These are phyloP conservation scores for Misgurnus anguillicaudatus DNA, from an alignment of 2,113 vertebrate genomes.

Conservation along the genomic window DNA sequence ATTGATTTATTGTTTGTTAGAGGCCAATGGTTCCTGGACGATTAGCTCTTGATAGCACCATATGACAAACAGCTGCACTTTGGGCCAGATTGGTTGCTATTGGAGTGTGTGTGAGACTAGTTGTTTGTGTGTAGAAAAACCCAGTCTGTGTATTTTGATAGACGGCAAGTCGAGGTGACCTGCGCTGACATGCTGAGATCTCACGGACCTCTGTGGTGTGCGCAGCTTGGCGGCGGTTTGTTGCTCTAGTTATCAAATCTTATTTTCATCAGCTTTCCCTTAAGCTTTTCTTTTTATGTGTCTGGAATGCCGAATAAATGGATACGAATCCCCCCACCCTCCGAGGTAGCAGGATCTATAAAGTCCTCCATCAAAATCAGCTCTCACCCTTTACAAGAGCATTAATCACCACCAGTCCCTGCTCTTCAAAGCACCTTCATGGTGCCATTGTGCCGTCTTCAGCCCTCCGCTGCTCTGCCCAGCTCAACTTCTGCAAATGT, in stretches of 20 bases:
- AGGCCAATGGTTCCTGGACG: conserved; percentile 61
- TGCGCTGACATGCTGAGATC: background rate
- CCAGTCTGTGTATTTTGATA: conserved; percentile 33
- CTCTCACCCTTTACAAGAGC: conserved; percentile 71
- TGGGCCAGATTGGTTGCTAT: conserved; percentile 37
- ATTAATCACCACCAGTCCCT: conserved; percentile 72
- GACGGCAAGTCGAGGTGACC: conserved; percentile 45
- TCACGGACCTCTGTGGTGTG: background rate
- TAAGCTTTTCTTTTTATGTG: conserved; percentile 46
- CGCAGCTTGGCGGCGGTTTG: conserved; percentile 23
- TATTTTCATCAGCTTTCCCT: conserved; percentile 25
- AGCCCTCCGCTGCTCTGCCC: conserved; percentile 35
- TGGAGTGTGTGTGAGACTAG: conserved; percentile 16
- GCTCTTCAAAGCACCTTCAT: conserved; percentile 77
- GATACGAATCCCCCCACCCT: conserved; percentile 68
- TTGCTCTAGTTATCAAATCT: background rate
- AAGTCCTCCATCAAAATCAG: conserved; percentile 76
- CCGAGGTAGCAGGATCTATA: conserved; percentile 73
- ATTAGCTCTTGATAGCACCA: conserved; percentile 63
- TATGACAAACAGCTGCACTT: conserved; percentile 58
- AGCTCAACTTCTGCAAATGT: background rate
- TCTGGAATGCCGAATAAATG: conserved; percentile 68
- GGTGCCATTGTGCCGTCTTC: conserved; percentile 63
- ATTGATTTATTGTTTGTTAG: conserved; percentile 68
- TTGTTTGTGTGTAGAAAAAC: conserved; percentile 7